Base-by-base conservation (phyloP, 2,797 vertebrate species). In the Acanthornis magna region DNA sequence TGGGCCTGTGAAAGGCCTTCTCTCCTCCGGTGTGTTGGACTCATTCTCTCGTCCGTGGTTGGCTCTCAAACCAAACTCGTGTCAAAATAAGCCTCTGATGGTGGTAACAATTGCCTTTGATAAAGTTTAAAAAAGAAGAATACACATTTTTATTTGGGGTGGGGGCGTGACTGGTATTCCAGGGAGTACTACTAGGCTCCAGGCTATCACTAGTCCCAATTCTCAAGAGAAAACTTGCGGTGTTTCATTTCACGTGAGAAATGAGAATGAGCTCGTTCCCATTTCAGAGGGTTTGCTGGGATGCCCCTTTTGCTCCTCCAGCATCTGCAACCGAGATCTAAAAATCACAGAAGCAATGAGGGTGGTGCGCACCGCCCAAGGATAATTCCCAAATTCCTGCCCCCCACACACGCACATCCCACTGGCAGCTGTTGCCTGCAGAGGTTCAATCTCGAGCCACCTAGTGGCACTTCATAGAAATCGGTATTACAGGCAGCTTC, bases 181-280 rank as follows among this genome's bases (percentile, higher is more conserved):
- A 26, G 54, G 63, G 68, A 87, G 47, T 65, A 38, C 55, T 86
- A 5, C 32, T 48, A 50, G 66, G 88, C 83, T 94, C 13, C 86
- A 82, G 89, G 95, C 85, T 93, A 90, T 62, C 54, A 4, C 51
- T 81, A 76, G 76, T 81, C 47, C 88, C 5, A 7, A 15, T 86
- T 95, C 91, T 94, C 93, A 95, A 65, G 63, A 79, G 83, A 91
- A 88, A 95, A 73, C 26, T 71, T 50, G 9, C 1, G 1, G 32
- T 50, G 40, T 82, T 96, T 78, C 34, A 58, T 95, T 95, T 96
- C 88, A 93, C 65, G 25, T 91, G 93, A 93, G 89, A 92, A 96
- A 85, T 50, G 42, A 66, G 67, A 78, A 85, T 2, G 27, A 88
- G 43, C 88, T 72, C 7, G 51, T 96, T 96, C 77, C 74, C 91